phyloP scores from a whole-genome alignment of 2,797 vertebrate genomes.

The Toxotes lorentzi region DNA sequence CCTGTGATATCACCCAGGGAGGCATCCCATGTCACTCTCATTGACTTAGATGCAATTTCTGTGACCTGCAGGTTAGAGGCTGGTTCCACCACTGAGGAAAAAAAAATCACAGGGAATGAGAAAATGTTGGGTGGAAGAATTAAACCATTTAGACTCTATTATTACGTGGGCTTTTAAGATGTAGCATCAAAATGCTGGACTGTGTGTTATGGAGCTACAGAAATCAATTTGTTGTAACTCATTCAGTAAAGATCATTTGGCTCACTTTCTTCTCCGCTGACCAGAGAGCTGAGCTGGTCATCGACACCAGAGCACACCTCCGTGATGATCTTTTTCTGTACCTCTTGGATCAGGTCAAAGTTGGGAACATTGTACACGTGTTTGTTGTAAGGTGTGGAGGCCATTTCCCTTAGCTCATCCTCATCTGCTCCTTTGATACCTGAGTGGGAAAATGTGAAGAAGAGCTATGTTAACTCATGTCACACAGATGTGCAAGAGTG shows the following conservation, averaged over 20 bases:
- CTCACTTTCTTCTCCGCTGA: slow-evolving; percentile 96
- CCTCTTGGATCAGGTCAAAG: slow-evolving; percentile 94
- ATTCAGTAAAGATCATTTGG: slow-evolving; percentile 18
- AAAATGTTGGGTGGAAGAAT: not conserved
- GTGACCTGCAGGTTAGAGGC: slow-evolving; percentile 91
- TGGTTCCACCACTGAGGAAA: slow-evolving; percentile 91
- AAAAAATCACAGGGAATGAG: slow-evolving; percentile 8
- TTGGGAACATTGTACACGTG: slow-evolving; percentile 97
- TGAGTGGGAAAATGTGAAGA: slow-evolving; percentile 73
- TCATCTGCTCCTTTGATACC: slow-evolving; percentile 99
- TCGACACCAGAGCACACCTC: slow-evolving; percentile 97
- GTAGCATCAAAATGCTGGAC: not conserved
- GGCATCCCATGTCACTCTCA: slow-evolving; percentile 93
- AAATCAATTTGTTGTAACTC: not conserved
- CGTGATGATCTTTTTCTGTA: slow-evolving; percentile 92
- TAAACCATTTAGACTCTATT: not conserved
- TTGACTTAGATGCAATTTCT: slow-evolving; percentile 94
- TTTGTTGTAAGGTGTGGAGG: slow-evolving; percentile 91
- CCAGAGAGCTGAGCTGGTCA: slow-evolving; percentile 90
- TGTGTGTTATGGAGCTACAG: not conserved
- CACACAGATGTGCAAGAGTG: slow-evolving; percentile 60
- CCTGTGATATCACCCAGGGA: slow-evolving; percentile 92
- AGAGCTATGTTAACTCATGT: slow-evolving; percentile 34
- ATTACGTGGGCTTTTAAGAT: not conserved
- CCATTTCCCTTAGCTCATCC: slow-evolving; percentile 95